phyloP scores from a whole-genome alignment of 2,888 invertebrate genomes.

The Pteria penguin region DNA sequence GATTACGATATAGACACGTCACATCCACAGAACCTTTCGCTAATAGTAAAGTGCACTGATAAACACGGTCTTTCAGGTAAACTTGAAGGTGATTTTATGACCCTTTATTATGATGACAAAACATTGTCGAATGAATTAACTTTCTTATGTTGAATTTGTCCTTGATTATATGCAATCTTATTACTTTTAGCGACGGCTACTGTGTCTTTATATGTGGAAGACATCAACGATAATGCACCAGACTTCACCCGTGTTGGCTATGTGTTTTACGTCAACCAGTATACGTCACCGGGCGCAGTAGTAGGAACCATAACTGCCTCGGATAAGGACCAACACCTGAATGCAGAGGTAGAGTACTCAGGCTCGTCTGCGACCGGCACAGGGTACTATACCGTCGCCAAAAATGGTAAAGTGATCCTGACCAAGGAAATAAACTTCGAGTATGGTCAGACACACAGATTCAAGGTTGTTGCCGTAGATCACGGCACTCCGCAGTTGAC shows the following conservation, averaged over 20 bases:
- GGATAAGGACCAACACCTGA: constrained; percentile 26
- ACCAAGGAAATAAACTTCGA: constrained; percentile 16
- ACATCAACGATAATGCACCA: constrained; percentile 36
- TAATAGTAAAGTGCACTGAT: constrained; percentile 27
- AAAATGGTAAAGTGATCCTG: constrained; percentile 18
- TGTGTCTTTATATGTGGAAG: constrained; percentile 29
- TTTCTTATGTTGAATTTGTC: not conserved
- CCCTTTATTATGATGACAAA: no score
- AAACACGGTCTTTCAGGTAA: constrained; percentile 34
- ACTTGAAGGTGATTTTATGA: no score
- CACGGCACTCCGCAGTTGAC: constrained; percentile 30
- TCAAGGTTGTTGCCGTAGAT: constrained; percentile 24
- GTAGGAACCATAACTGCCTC: constrained; percentile 18
- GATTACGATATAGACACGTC: constrained; percentile 34
- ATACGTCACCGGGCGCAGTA: not conserved
- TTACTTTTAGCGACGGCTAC: constrained; percentile 33
- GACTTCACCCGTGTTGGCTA: constrained; percentile 16
- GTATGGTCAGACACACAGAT: constrained; percentile 28
- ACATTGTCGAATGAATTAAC: no score
- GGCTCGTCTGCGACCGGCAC: constrained; percentile 28
- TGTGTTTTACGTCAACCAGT: constrained; percentile 18
- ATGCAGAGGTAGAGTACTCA: constrained; percentile 27
- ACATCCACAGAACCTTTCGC: constrained; percentile 30
- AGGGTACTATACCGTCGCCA: constrained; percentile 17
- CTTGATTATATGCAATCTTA: not conserved